These are phyloP conservation scores for Ichneumon xanthorius DNA, from an alignment of 2,888 invertebrate species.

Conservation along the genomic window DNA sequence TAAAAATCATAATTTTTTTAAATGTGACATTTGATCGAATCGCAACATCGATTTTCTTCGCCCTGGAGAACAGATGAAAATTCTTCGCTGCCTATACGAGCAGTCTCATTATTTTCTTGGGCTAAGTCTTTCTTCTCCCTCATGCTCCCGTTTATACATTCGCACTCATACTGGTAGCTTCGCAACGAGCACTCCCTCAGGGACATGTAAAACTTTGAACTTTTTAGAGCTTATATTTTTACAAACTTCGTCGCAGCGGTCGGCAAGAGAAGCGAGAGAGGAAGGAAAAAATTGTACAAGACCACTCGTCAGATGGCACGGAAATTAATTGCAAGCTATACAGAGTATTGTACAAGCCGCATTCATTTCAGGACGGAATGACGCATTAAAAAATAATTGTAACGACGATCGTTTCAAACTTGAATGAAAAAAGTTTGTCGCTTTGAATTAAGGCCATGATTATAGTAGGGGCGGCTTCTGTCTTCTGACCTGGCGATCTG, in stretches of 20 bases:
- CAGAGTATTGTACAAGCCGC: not conserved
- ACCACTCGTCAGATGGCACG: not conserved
- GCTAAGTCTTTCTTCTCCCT: not conserved
- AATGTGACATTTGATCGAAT: not conserved
- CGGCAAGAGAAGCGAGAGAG: too few relatives aligned
- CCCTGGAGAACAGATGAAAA: not conserved
- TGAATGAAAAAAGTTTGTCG: not conserved
- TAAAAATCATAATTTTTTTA: not conserved
- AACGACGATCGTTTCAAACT: too few relatives aligned
- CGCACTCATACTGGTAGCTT: too few relatives aligned
- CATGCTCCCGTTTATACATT: too few relatives aligned
- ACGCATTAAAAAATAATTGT: too few relatives aligned
- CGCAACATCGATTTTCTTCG: not conserved
- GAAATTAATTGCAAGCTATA: not conserved
- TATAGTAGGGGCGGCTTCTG: conserved; percentile 26
- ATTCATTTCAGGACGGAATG: too few relatives aligned
- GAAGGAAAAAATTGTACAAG: too few relatives aligned
- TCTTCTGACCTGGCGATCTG: conserved; percentile 30
- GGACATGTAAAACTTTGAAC: too few relatives aligned
- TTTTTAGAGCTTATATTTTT: too few relatives aligned
- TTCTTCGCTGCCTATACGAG: conserved; percentile 26
- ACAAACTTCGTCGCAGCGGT: too few relatives aligned
- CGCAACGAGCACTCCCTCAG: too few relatives aligned
- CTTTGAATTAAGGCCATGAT: conserved; percentile 13
- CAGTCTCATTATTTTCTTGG: conserved; percentile 73